These are phyloP conservation scores for Drosophila recens DNA, from an alignment of 2,888 invertebrate species.

Conservation along the genomic window DNA sequence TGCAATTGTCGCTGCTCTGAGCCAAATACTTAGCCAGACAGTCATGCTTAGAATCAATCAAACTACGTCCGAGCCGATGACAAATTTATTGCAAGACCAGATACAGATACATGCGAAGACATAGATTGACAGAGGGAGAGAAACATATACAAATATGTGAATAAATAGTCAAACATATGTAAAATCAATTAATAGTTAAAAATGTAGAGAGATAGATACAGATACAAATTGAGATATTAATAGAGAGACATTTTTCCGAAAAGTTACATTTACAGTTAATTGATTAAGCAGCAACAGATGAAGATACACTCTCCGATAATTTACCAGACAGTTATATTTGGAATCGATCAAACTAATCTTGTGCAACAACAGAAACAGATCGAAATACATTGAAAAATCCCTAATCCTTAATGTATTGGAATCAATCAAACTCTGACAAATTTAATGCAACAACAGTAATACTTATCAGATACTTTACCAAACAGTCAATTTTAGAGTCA, in stretches of 20 bases:
- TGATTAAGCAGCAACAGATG: not conserved
- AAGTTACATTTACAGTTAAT: not conserved
- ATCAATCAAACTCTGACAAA: conserved; percentile 30
- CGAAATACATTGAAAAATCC: too few species aligned
- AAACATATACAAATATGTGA: not conserved
- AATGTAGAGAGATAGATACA: not conserved
- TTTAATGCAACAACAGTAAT: conserved; percentile 18
- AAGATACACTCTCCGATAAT: not conserved
- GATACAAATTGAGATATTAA: not conserved
- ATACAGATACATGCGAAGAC: conserved; percentile 19
- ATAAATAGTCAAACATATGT: not conserved
- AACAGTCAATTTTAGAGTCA: not conserved
- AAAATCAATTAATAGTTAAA: conserved; percentile 1
- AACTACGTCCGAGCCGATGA: conserved; percentile 43
- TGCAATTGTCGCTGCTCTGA: conserved; percentile 36
- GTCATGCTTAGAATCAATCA: conserved; percentile 17
- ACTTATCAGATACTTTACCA: not conserved
- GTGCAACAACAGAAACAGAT: too few species aligned
- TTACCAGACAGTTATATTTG: too few species aligned
- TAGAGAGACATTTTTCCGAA: not conserved
- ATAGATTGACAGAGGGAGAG: not conserved
- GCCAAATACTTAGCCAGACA: conserved; percentile 24
- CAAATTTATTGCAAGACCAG: conserved; percentile 40
- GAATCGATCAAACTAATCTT: too few species aligned
- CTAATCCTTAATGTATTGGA: too few species aligned